Base-by-base conservation (phyloP, 2,113 vertebrate genomes). In the Tachycineta bicolor region DNA sequence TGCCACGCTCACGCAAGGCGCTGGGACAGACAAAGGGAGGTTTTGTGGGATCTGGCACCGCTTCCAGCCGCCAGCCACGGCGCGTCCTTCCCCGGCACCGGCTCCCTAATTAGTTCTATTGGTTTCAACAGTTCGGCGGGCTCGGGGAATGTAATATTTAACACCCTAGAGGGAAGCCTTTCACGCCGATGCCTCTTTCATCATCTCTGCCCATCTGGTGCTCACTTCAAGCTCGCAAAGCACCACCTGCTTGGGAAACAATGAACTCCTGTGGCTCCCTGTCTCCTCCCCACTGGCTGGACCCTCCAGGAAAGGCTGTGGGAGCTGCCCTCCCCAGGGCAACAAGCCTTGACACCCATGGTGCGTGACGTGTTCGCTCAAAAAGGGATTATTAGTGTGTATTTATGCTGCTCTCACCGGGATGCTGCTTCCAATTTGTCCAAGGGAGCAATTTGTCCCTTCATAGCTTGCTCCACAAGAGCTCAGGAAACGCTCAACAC, bases 121-220 rank as follows among this genome's bases (percentile, higher is more conserved):
- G 94, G 92, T 96, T 97, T 96, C 96, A 94, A 89, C 83, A 94
- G 96, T 83, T 96, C 91, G 31, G 16, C 11, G 33, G 92, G 76
- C 93, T 70, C 67, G 37, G 87, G 16, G 65, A 95, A 96, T 97
- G 97, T 87, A 98, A 98, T 97, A 97, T 97, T 97, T 94, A 97
- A 97, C 96, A 97, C 96, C 96, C 91, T 50, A 84, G 96, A 96
- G 96, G 93, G 82, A 95, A 93, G 86, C 78, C 93, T 93, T 97
- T 96, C 95, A 94, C 87, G 50, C 55, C 31, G 46, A 94, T 96
- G 94, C 81, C 73, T 97, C 97, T 98, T 97, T 97, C 97, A 97
- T 98, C 97, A 94, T 96, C 90, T 97, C 95, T 96, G 94, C 94
- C 97, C 98, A 97, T 97, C 96, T 97, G 96, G 96, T 94, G 73